Evolutionary conservation across 2,797 vertebrate genomes (phyloP).

Genomic region (Distichodus sexfasciatus): DNA sequence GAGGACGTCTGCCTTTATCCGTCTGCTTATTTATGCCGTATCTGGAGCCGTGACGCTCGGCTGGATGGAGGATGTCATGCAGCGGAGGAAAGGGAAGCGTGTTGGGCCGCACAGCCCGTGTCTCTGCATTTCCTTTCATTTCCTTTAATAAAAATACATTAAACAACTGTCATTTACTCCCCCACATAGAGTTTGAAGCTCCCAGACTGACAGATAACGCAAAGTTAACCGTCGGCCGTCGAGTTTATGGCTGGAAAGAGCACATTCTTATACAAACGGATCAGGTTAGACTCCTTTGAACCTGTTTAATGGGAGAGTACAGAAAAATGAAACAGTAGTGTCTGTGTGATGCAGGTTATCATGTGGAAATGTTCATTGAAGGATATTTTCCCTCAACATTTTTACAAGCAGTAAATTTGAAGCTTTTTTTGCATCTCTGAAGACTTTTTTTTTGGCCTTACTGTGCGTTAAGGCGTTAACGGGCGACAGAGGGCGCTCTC

Average conservation of each 20-base stretch:
- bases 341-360: background rate
- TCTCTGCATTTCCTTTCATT: constrained; percentile 9
- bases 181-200: background rate
- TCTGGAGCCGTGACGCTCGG: constrained; percentile 58
- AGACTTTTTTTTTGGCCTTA: no score
- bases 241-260: constrained; percentile 4
- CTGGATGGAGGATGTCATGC: constrained; percentile 54
- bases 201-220: background rate
- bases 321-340: background rate
- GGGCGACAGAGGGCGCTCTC: constrained; percentile 74
- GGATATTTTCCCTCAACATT: no score
- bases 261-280: constrained; percentile 19
- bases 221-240: background rate
- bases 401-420: no score
- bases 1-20: constrained; percentile 57
- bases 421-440: background rate
- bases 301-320: background rate
- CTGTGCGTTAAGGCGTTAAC: background rate
- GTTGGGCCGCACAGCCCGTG: constrained; percentile 6
- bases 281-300: background rate
- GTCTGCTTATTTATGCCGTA: constrained; percentile 56
- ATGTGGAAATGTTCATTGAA: no score
- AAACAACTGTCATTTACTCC: background rate
- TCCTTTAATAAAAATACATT: constrained; percentile 3
- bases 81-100: constrained; percentile 7